Percentiles rank a stretch among this genome's conserved stretches.
Evolutionary conservation across 1,140 invertebrate genomes (phyloP).

Genomic region (Caerostris darwini): DNA sequence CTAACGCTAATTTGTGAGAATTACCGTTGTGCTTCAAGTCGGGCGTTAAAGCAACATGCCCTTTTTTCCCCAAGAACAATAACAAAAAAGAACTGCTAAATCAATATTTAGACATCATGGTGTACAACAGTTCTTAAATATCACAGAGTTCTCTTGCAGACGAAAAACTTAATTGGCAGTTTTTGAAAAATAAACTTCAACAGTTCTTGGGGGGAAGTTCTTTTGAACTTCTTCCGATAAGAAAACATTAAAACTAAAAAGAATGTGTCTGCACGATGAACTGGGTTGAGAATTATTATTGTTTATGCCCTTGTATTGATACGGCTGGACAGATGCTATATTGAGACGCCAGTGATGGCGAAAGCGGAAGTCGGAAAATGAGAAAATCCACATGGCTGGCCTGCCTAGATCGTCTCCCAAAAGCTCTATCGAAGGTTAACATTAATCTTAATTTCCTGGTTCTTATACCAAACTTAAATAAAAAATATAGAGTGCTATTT

Average conservation of each 20-base stretch:
- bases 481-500: background rate
- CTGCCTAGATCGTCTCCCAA: background rate
- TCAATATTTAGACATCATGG: no score
- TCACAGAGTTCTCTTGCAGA: no score
- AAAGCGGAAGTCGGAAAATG: slow-evolving; percentile 46
- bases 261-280: background rate
- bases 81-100: no score
- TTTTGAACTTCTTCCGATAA: no score
- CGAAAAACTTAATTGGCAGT: no score
- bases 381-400: slow-evolving; percentile 54
- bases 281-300: slow-evolving; percentile 23
- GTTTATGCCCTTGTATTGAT: background rate
- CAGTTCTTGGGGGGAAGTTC: no score
- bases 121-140: no score
- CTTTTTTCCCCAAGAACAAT: no score
- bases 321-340: slow-evolving; percentile 40
- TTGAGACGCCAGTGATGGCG: background rate
- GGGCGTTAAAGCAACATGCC: no score
- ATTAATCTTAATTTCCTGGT: slow-evolving; percentile 32
- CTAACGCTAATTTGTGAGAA: no score
- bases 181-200: no score
- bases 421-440: background rate
- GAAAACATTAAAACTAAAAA: background rate
- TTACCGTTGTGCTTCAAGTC: no score
- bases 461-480: background rate